Evolutionary conservation across 2,797 vertebrate genomes (phyloP), one percentile per base, ranked within the genome.

Genomic region (Steatocranus sp.): DNA sequence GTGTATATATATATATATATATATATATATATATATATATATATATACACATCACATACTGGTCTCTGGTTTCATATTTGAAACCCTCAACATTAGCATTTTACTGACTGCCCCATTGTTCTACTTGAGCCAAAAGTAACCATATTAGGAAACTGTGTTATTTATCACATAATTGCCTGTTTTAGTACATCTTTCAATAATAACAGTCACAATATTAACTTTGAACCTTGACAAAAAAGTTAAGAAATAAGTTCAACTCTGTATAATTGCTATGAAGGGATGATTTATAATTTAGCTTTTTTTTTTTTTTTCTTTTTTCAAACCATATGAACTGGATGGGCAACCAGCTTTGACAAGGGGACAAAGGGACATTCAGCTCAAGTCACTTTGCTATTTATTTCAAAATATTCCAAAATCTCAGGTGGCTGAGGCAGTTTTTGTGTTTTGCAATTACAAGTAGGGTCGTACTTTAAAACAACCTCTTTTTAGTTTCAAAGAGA

Each of bases 251-350:
- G 7, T 5, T 63, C 11, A 63, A 5, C 11, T 36, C 18, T 14
- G 18, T 36, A 63, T 36, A 63, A 36, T 0, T 63, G 18, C 2
- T 63, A 20, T 36, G 18, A 36, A 63, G 32, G 58, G 58, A 61
- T 2, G 0, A 12, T 36, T 61, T 36, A 36, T 34, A 36, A 20
- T 50, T 49, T 50, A 49, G 18, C 3, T 7, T 18, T n/a, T 18
- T 17, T 6, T 0, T 51, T 41, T 20, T 11, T 6, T 11, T 4
- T 5, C 3, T 9, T 15, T 61, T 3, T 34, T 11, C 53, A 6
- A 2, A 56, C 53, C 14, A 17, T 56, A 30, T 30, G 53, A 30
- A 9, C 53, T 0, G 0, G 25, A 30, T 0, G 8, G 14, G 14
- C 25, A 56, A 9, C 53, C 53, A 56, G 53, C 25, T 30, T 30